These are phyloP conservation scores for Lytechinus pictus DNA, from an alignment of 35 echinoderm and acorn worm genomes.

Conservation along the genomic window DNA sequence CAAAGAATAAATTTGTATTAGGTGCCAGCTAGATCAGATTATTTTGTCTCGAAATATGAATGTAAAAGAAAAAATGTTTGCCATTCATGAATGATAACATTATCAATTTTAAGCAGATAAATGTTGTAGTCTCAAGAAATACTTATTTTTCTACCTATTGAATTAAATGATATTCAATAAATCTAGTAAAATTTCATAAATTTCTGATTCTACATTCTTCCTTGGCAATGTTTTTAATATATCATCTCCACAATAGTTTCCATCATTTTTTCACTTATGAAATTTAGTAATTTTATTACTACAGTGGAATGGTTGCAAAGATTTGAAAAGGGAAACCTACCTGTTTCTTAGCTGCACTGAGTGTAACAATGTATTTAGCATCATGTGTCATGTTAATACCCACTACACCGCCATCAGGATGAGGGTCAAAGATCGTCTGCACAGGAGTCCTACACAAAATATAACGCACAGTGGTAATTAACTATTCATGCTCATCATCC, in stretches of 20 bases:
- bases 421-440: slow-evolving; percentile 93
- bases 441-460: slow-evolving; percentile 74
- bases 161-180: too few species aligned
- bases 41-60: too few species aligned
- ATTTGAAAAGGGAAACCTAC: slow-evolving; percentile 46
- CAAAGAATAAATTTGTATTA: too few species aligned
- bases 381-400: slow-evolving; percentile 92
- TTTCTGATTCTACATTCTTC: neutral
- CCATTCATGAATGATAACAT: too few species aligned
- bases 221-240: neutral
- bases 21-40: too few species aligned
- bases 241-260: too few species aligned
- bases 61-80: too few species aligned
- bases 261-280: too few species aligned
- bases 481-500: too few species aligned
- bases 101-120: neutral
- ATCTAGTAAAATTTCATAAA: neutral
- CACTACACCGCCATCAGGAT: slow-evolving; percentile 86
- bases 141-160: neutral
- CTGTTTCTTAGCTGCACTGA: slow-evolving; percentile 74
- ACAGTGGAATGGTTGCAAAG: neutral
- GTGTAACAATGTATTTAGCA: slow-evolving; percentile 92
- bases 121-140: neutral
- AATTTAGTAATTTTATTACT: too few species aligned
- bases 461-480: neutral